Base-by-base conservation (phyloP, 2,888 invertebrate species). In the Sialis fuliginosa region DNA sequence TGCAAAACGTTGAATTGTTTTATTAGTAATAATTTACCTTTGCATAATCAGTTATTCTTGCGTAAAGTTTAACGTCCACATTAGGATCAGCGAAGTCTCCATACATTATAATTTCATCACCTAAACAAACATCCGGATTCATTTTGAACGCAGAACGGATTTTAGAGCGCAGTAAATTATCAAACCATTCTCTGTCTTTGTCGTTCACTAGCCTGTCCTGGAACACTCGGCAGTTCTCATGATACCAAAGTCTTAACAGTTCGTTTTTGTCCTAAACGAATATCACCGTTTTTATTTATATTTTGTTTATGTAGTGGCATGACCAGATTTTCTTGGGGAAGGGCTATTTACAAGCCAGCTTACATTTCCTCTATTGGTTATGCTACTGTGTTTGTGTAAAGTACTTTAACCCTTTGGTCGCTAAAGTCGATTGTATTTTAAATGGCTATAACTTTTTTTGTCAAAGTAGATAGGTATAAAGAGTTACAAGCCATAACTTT, bases 171-270 rank as follows among this genome's bases (percentile, higher is more conserved):
- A 85, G 61, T 10, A 82, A 62, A 46, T 68, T 59, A 52, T 74
- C 71, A 54, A 88, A 79, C 83, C 89, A 88, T 32, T 63, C 54
- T 32, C 87, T 70, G 59, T 92, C 91, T 31, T 69, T 71, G 6
- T 79, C 75, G 57, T 85, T 84, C 1, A 83, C 75, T n/a, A 92
- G 69, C 5, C 91, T 77, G 60, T 92, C 91, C 58, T 85, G 85
- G 59, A 87, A 92, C 0, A 92, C 87, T 6, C 91, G 71, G 62
- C 81, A 77, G 45, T 86, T 82, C 62, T 92, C 91, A 60, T 92
- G 92, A 53, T 82, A 87, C 91, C 91, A 92, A 8, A 92, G 67
- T n/a, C 82, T 6, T 5, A 45, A 6, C 5, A 45, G 10, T 30
- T 45, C 45, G 22, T 22, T 2, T 33, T 13, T 6, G n/a, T 45